A percentile compares a stretch with the other conserved stretches of the same genome.
Conservation (phyloP, 2,113 vertebrate species). For the Nanger granti region DNA sequence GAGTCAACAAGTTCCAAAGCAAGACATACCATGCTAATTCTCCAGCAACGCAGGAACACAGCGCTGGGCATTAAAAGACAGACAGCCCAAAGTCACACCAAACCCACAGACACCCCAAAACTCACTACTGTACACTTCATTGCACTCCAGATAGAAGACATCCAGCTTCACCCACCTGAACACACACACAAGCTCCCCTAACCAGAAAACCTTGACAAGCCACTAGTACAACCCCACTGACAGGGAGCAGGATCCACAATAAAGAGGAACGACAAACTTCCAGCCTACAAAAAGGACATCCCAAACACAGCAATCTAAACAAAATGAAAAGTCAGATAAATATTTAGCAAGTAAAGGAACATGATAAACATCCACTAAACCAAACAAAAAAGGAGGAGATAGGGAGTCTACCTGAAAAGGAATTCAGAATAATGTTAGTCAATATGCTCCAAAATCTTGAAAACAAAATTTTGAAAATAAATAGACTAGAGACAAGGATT, state of each 20-base stretch:
- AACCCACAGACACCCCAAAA: neutral
- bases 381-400: neutral
- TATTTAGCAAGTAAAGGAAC: neutral
- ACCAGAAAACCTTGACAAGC: neutral
- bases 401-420: neutral
- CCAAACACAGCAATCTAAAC: neutral
- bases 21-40: neutral
- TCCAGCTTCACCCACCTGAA: neutral
- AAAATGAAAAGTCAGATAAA: neutral
- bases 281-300: neutral
- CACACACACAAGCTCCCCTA: neutral
- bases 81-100: neutral
- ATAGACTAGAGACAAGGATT: neutral
- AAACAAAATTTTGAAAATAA: neutral
- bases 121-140: neutral
- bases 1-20: neutral
- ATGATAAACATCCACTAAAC: neutral
- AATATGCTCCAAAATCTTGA: neutral
- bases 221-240: neutral
- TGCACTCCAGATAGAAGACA: neutral
- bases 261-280: neutral
- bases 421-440: neutral
- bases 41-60: neutral
- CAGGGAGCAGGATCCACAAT: neutral
- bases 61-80: neutral